phyloP scores from a whole-genome alignment of 2,888 invertebrate genomes.

The Dermolepida albohirtum region DNA sequence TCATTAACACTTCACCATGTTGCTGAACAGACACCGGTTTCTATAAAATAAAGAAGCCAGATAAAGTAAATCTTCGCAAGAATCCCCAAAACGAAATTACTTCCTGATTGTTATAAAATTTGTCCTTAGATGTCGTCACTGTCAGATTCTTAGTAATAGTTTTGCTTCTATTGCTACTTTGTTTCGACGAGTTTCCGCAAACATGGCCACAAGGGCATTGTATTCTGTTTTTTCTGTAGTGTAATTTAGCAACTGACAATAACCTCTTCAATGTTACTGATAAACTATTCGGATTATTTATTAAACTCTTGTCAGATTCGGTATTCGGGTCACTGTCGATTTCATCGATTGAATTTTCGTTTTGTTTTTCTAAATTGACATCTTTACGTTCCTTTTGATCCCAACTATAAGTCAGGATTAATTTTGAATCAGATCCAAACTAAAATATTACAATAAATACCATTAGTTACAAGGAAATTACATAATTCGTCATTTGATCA shows the following conservation, averaged over 20 bases:
- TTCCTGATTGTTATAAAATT: conserved; percentile 38
- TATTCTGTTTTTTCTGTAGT: conserved; percentile 62
- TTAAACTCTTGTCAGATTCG: conserved; percentile 56
- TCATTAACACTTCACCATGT: conserved; percentile 21
- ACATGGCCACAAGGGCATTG: conserved; percentile 71
- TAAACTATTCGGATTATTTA: conserved; percentile 47
- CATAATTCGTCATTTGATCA: no score
- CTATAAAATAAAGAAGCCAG: conserved; percentile 16
- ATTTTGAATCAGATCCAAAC: conserved; percentile 80
- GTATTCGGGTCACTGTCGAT: not conserved
- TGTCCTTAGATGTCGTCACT: conserved; percentile 26
- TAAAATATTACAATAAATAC: conserved; percentile 58
- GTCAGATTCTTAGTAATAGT: conserved; percentile 33
- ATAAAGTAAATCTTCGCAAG: not conserved
- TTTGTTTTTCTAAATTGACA: conserved; percentile 20
- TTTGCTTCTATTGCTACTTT: conserved; percentile 24
- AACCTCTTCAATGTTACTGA: conserved; percentile 68
- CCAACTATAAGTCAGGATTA: conserved; percentile 86
- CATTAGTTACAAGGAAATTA: conserved; percentile 4
- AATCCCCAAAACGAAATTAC: conserved; percentile 21
- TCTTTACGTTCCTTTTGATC: conserved; percentile 55
- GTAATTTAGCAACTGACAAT: conserved; percentile 68
- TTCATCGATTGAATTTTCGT: conserved; percentile 9
- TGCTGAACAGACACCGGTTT: conserved; percentile 38
- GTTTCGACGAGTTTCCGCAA: conserved; percentile 59